Evolutionary conservation across 2,888 invertebrate genomes (phyloP), one percentile per base, ranked within the genome.

Genomic region (Spicauda simplicius): DNA sequence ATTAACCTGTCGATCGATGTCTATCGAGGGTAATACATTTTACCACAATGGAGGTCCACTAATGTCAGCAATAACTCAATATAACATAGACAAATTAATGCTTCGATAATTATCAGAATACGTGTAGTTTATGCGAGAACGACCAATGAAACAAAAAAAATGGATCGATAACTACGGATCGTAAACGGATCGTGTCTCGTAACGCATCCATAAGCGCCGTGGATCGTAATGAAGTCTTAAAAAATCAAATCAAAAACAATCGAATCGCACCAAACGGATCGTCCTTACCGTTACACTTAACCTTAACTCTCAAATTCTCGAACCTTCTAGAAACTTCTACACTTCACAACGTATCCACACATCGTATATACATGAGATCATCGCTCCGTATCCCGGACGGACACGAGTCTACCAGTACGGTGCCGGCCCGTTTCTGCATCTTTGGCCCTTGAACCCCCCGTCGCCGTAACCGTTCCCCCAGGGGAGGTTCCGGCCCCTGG

Each of bases 381-480:
- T 56, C 33, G 25, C 30, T 52, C 58, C 7, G 37, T 59, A 37
- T 16, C 4, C 52, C 30, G 52, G 57, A 63, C 30, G 41, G 12
- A 20, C 10, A 33, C 52, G 2, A 54, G 12, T 57, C 71, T 88
- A 92, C 91, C 92, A 93, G 78, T 93, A 92, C 2, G 91, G 91
- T 11, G 87, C 77, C 0, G 88, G 86, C 0, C 84, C 90, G 68
- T 84, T 91, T 73, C 92, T 82, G 71, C 83, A 86, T 30, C 91
- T 73, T 68, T 88, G 91, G 0, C 87, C 90, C 72, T 91, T 92
- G 69, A 83, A 89, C 25, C 91, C 91, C 37, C 37, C 37, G 4
- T 91, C 92, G 0, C 75, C 80, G 68, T 85, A 87, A 0, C 86
- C 86, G 0, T 87, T 86, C 0, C 85, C 85, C 90, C 92, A 91